These are phyloP conservation scores for Lasius platythorax DNA, from an alignment of 2,888 invertebrate species.

Conservation along the genomic window DNA sequence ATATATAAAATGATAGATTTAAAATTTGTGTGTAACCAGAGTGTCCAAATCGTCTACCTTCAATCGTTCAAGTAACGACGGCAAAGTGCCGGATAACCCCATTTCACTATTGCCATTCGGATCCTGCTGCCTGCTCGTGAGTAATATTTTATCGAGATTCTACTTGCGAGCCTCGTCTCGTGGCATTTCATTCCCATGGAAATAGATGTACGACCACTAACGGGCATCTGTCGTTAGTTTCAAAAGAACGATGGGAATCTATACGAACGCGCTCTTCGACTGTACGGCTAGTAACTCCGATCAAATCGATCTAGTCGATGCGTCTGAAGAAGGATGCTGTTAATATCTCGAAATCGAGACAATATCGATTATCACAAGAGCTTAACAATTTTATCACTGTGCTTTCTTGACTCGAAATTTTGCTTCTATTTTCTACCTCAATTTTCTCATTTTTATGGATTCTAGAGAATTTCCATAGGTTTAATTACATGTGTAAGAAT, in stretches of 20 bases:
- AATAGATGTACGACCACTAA: slow-evolving; percentile 61
- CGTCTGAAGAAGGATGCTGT: not conserved
- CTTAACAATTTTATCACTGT: not conserved
- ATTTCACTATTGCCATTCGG: slow-evolving; percentile 66
- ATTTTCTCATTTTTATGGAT: not conserved
- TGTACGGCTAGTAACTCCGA: not conserved
- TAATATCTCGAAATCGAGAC: not conserved
- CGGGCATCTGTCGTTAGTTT: slow-evolving; percentile 17
- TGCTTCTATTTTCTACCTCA: not conserved
- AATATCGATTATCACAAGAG: not conserved
- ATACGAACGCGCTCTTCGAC: not conserved
- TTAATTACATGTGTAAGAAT: not conserved
- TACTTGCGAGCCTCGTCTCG: slow-evolving; percentile 47
- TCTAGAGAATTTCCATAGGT: not conserved
- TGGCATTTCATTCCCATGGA: slow-evolving; percentile 72
- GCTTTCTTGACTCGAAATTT: not conserved
- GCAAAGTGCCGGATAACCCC: slow-evolving; percentile 62
- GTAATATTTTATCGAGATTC: slow-evolving; percentile 74
- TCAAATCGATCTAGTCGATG: not conserved
- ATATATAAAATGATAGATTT: slow-evolving; percentile 13
- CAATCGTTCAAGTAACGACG: slow-evolving; percentile 40
- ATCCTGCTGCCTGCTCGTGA: slow-evolving; percentile 41
- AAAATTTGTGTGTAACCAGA: slow-evolving; percentile 20
- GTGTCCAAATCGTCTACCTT: not conserved
- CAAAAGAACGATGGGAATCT: slow-evolving; percentile 23